Evolutionary conservation across 1,140 invertebrate genomes (phyloP), one percentile per base, ranked within the genome.

Genomic region (Procambarus virginalis): DNA sequence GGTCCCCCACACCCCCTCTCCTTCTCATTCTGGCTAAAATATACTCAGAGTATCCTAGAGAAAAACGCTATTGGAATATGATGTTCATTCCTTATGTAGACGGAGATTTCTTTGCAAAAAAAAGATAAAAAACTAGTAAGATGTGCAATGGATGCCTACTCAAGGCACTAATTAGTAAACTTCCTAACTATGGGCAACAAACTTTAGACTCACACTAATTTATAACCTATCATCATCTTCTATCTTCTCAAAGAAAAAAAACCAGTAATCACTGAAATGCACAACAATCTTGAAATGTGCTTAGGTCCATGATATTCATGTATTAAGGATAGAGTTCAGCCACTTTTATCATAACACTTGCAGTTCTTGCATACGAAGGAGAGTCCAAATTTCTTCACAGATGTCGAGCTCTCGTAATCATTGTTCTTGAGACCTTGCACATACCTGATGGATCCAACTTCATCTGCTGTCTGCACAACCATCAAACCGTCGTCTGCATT

Each of bases 31-130:
- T 89, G 88, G 88, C 51, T 84, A 89, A 89, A 89, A 89, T 89
- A 89, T 84, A 89, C 88, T 89, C 88, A 89, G 82, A 89, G 81
- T 83, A 84, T 84, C 81, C 88, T 89, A 89, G 73, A 89, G 88
- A 84, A 89, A 80, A 80, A 88, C 86, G 86, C 86, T 88, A 88
- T 80, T 70, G 77, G 64, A 81, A 73, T 88, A 88, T 70, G 64
- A 73, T 77, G 51, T 76, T 88, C 86, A 88, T 76, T 89, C 88
- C 88, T 77, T 78, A 89, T 75, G 88, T 64, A 78, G 88, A 84
- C 88, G 70, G 73, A 75, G 75, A 79, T 89, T 68, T 89, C 88
- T 89, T 89, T 89, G 88, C 88, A 84, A 64, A 89, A 84, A 34
- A 34, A 34, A 34, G 34, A 34, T 34, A 34, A 34, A 34, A 84